Percentiles rank a stretch among this genome's conserved stretches.
Conservation (phyloP, 2,113 vertebrate genomes). For the Albula glossodonta region DNA sequence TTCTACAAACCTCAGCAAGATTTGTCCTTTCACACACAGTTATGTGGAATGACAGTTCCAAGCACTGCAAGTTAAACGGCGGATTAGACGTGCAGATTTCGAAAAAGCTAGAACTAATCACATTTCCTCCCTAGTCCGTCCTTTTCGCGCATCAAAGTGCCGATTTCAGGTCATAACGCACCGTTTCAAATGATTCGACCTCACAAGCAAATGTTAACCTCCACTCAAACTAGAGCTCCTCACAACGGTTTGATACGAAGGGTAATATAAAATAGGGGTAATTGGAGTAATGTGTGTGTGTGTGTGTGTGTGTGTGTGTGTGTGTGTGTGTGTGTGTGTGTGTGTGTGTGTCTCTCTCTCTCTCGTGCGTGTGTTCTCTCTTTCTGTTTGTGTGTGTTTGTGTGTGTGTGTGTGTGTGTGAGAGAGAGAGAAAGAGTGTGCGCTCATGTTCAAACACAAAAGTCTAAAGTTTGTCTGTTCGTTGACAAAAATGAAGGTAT, state of each 20-base stretch:
- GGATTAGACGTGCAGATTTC: conserved; percentile 74
- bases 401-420: too few relatives aligned
- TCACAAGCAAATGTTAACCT: neutral
- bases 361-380: too few relatives aligned
- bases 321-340: neutral
- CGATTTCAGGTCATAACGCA: conserved; percentile 11
- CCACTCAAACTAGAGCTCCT: neutral
- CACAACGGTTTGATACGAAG: neutral
- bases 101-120: conserved; percentile 83
- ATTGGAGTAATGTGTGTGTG: too few relatives aligned
- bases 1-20: conserved; percentile 51
- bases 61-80: conserved; percentile 79
- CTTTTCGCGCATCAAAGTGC: conserved; percentile 21
- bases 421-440: neutral
- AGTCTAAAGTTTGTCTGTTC: neutral
- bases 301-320: neutral
- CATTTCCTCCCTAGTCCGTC: conserved; percentile 65
- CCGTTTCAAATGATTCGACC: conserved; percentile 17
- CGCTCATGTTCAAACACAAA: neutral
- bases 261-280: neutral
- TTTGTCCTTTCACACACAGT: conserved; percentile 65
- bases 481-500: too few relatives aligned
- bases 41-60: conserved; percentile 75
- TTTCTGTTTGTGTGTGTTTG: too few relatives aligned
- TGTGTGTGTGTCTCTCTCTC: neutral